A percentile compares a stretch with the other conserved stretches of the same genome.
Evolutionary conservation across 2,113 vertebrate genomes (phyloP).

Genomic region (Myotis yumanensis): DNA sequence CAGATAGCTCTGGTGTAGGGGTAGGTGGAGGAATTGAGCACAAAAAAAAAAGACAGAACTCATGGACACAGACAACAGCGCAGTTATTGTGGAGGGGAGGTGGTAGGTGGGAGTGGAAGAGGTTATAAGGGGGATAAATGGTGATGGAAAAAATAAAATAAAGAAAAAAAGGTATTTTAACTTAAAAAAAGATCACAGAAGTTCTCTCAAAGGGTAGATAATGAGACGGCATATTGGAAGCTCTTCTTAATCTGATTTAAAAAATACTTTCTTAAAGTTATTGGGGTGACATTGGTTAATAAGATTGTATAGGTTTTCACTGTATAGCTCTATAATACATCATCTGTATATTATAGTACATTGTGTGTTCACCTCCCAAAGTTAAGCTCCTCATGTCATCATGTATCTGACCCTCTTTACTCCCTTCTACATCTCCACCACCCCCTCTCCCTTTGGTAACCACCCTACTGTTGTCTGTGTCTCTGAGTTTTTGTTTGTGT

Average conservation of each 20-base stretch:
- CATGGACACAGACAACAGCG: background rate
- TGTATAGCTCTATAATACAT: background rate
- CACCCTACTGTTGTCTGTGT: background rate
- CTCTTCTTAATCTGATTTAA: background rate
- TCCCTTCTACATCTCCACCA: background rate
- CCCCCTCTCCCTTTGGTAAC: background rate
- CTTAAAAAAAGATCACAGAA: background rate
- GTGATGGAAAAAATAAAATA: no score
- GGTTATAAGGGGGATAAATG: no score
- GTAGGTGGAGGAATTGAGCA: background rate
- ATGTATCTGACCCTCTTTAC: background rate
- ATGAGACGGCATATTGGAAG: background rate
- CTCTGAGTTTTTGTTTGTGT: background rate
- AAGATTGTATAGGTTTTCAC: background rate
- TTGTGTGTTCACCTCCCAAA: background rate
- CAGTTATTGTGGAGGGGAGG: background rate
- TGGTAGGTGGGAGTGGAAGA: background rate
- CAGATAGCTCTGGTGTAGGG: background rate
- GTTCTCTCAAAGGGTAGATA: background rate
- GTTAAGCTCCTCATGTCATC: background rate
- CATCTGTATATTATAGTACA: background rate
- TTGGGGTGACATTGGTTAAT: background rate
- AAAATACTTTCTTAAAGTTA: background rate
- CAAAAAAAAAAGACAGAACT: background rate
- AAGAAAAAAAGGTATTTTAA: no score